Base-by-base conservation (phyloP, 2,888 invertebrate genomes). In the Perithous albicinctus region DNA sequence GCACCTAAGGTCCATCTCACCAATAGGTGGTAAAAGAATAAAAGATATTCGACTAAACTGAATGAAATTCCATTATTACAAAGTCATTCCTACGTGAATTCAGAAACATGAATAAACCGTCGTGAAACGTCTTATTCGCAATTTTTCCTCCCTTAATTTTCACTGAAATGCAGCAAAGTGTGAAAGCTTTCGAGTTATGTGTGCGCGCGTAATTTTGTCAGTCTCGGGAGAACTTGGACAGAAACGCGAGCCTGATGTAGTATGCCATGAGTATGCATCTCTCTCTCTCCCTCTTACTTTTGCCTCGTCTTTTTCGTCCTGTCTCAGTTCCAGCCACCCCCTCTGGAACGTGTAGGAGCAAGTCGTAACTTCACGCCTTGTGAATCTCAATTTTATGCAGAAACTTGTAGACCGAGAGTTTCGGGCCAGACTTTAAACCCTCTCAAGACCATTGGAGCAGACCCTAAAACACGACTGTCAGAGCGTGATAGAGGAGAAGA, bases 341-440 rank as follows among this genome's bases (percentile, higher is more conserved):
- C n/a, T n/a, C n/a, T 54, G 18, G 61, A 67, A 54, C 29, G 74
- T 66, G 54, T 54, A 26, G 12, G 67, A 48, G 59, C 56, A 72
- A 72, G 79, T 70, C 79, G 67, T 79, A 76, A 76, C 78, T 87
- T 86, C 85, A 87, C 87, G 85, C 80, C 74, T 43, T 80, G 85
- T 83, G 86, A 85, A 83, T 86, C 86, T 83, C 82, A 88, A 87
- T 87, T 88, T 88, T 87, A 88, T 87, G 87, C 84, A 83, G 66
- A 81, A 88, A 88, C 87, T 88, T 88, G 82, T 82, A 74, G 43
- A 59, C 67, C 67, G 56, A 59, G 66, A 82, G 61, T 82, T 82
- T 61, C 61, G 38, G 76, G 69, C 32, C 67, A 79, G 76, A 79
- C 72, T 72, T 73, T 76, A 67, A 72, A 79, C 56, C 64, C 54